Conservation (phyloP, 2,797 vertebrate species). For the Leptatherina wallacei region DNA sequence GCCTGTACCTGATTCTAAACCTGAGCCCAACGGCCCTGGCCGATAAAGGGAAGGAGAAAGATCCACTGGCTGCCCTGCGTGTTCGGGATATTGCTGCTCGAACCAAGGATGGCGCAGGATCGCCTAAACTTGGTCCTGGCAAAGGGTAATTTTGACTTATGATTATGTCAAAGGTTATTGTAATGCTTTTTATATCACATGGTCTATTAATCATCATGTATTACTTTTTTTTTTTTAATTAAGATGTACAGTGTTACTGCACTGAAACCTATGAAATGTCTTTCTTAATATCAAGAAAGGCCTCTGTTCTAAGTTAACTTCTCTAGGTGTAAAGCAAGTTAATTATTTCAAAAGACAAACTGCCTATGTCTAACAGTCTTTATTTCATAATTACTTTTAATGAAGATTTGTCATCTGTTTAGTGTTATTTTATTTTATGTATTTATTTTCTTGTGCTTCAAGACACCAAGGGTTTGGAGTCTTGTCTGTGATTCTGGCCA, state of each 20-base stretch:
- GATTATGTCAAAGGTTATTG: not conserved
- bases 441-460: conserved; percentile 7
- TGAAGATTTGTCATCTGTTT: not conserved
- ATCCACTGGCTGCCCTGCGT: conserved; percentile 94
- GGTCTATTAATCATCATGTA: not conserved
- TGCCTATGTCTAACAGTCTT: not conserved
- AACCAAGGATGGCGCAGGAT: conserved; percentile 95
- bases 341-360: not conserved
- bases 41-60: conserved; percentile 98
- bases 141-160: conserved; percentile 87
- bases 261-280: not conserved
- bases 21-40: conserved; percentile 96
- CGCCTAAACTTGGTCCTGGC: conserved; percentile 96
- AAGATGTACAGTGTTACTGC: not conserved
- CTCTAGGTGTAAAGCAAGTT: not conserved
- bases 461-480: conserved; percentile 98
- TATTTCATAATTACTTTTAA: not conserved
- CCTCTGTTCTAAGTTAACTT: not conserved
- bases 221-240: not conserved
- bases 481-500: conserved; percentile 94
- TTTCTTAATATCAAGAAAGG: not conserved
- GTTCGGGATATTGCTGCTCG: conserved; percentile 95
- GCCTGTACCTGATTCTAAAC: conserved; percentile 97
- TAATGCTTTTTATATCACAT: no score
- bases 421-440: conserved; percentile 9